These are phyloP conservation scores for Tiliqua scincoides DNA, from an alignment of 2,113 vertebrate genomes.

Conservation along the genomic window DNA sequence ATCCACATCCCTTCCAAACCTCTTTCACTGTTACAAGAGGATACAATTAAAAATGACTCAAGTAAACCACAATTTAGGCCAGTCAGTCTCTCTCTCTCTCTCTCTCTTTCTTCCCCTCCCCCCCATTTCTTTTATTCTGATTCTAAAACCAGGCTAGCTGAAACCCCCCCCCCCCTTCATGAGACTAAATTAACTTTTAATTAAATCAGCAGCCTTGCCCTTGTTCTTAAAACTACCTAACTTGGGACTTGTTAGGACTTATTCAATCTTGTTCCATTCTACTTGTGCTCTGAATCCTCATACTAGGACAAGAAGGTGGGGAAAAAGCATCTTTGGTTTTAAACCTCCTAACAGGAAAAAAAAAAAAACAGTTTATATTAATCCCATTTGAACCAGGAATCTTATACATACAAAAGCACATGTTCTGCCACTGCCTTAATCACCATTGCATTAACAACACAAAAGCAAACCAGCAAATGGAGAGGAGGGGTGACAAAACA, in stretches of 20 bases:
- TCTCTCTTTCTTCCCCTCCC: neutral
- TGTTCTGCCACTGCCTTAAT: no score
- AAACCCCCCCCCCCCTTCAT: neutral
- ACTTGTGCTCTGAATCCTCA: neutral
- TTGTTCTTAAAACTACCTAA: neutral
- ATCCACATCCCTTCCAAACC: no score
- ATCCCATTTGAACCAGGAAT: neutral
- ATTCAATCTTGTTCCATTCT: neutral
- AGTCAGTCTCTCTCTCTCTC: neutral
- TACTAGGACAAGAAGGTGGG: neutral
- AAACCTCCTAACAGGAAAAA: neutral
- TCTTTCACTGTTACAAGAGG: no score
- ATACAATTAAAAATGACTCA: no score
- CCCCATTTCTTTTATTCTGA: neutral
- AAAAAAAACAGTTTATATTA: neutral
- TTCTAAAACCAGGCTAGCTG: neutral
- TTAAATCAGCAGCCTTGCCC: neutral
- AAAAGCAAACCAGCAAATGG: no score
- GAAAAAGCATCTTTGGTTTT: neutral
- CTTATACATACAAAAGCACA: no score
- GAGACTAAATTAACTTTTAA: neutral
- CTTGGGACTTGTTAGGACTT: neutral
- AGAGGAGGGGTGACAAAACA: no score
- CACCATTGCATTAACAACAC: no score
- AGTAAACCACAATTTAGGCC: no score